Conservation (phyloP, 2,797 vertebrate genomes). For the Sebastolobus alascanus region DNA sequence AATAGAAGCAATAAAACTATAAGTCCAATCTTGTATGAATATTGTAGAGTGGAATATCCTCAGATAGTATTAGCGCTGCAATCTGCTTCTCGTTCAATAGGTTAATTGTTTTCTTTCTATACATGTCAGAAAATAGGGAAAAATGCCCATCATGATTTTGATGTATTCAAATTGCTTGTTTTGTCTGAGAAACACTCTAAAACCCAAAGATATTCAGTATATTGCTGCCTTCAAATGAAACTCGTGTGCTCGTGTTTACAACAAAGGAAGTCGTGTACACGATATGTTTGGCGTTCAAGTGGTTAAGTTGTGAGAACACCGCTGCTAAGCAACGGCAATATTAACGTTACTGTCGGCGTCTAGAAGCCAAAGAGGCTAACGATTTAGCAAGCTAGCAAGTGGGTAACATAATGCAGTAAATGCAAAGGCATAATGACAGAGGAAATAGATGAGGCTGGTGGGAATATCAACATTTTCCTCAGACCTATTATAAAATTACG, state of each 20-base stretch:
- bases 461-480: fast-evolving
- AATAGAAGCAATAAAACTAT: conserved; percentile 5
- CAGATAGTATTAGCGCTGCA: neutral
- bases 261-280: too few relatives aligned
- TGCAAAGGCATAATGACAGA: too few relatives aligned
- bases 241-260: too few relatives aligned
- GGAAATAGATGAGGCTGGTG: too few relatives aligned
- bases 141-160: neutral
- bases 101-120: neutral
- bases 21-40: neutral
- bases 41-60: neutral
- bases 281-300: fast-evolving
- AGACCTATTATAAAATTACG: too few relatives aligned
- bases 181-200: neutral
- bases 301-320: too few relatives aligned
- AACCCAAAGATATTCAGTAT: neutral
- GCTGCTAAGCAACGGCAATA: too few relatives aligned
- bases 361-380: too few relatives aligned
- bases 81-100: neutral
- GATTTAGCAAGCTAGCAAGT: too few relatives aligned
- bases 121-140: neutral
- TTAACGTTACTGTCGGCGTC: too few relatives aligned
- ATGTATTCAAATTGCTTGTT: neutral
- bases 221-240: too few relatives aligned
- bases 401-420: too few relatives aligned